Base-by-base conservation (phyloP, 2,888 invertebrate species). In the Plebejus melissa region DNA sequence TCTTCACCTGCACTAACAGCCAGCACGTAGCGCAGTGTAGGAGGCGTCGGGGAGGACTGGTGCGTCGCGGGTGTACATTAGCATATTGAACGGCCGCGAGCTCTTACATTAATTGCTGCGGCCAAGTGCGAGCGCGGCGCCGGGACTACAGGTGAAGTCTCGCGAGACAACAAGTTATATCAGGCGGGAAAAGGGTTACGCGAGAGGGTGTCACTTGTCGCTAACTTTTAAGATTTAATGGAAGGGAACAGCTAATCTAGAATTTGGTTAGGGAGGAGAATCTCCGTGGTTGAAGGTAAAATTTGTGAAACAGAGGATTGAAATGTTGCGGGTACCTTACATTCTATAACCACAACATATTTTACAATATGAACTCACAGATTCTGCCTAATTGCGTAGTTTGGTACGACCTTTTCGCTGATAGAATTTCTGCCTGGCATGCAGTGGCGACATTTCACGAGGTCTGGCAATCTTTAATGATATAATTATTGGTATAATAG, bases 1-100 rank as follows among this genome's bases (percentile, higher is more conserved):
- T 65, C 65, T 65, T 65, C 32, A 65, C 36, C 65, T 65, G 65
- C 32, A 65, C 65, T 65, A 65, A 65, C 65, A 65, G 32, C 32
- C 32, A 32, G 32, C 65, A 65, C 32, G 32, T 65, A 65, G 65
- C 4, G 65, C 5, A 65, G 4, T 28, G 65, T 32, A 32, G 65
- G 32, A 65, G 65, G 13, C 65, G 65, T 2, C 65, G 65, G 65
- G 65, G 65, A 65, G 5, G 32, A 65, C 13, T 32, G 65, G 36
- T 32, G 65, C 65, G 65, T 65, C 65, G 65, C 32, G 32, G 13
- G 32, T 65, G 65, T 65, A 65, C 65, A 65, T 65, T 65, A 65
- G 65, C 16, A 65, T 65, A 65, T 65, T 65, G 65, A 65, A 65
- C 65, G 32, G 32, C 65, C 65, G 32, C 32, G 65, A 28, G 65